Evolutionary conservation across 2,113 vertebrate genomes (phyloP), one percentile per base, ranked within the genome.

Genomic region (Pseudolaguvia tuberculata): DNA sequence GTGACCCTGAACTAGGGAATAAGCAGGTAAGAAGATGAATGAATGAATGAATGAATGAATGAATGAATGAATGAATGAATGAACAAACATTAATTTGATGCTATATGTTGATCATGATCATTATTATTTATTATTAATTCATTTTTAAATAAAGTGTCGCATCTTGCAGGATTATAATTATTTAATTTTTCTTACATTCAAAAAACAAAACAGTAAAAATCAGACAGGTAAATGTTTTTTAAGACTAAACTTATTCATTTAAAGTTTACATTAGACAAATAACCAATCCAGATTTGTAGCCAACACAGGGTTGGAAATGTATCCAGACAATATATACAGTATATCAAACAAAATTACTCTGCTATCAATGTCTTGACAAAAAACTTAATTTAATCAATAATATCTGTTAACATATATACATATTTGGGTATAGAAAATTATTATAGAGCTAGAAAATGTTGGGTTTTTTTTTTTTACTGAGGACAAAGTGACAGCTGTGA

Each of bases 401-500:
- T 35, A 35, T 35, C 3, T 35, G 31, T 35, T 35, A 35, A 35
- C 39, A 35, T 35, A 73, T 23, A 51, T 73, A 20, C n/a, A 23
- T n/a, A 13, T 1, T 35, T 55, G 59, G 12, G 31, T 65, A 21
- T 17, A 21, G 17, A 29, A 35, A n/a, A 47, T 17, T 25, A 42
- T 29, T 35, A 6, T 35, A 35, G 31, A 56, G 17, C 4, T 42
- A 51, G 2, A 53, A 31, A 55, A 58, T 66, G 20, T n/a, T 35
- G 31, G n/a, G n/a, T n/a, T 35, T 35, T 35, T 35, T 35, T 73
- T 45, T 48, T 67, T 42, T 29, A 20, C 45, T 50, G 45, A 50
- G 63, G 23, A 67, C 63, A 50, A 23, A 20, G 21, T 67, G 63
- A 77, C 81, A 80, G 78, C 78, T 82, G 78, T 80, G 70, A 35